Percentiles rank a stretch among this genome's conserved stretches.
Evolutionary conservation across 2,888 invertebrate genomes (phyloP).

Genomic region (Chalcis sispes): DNA sequence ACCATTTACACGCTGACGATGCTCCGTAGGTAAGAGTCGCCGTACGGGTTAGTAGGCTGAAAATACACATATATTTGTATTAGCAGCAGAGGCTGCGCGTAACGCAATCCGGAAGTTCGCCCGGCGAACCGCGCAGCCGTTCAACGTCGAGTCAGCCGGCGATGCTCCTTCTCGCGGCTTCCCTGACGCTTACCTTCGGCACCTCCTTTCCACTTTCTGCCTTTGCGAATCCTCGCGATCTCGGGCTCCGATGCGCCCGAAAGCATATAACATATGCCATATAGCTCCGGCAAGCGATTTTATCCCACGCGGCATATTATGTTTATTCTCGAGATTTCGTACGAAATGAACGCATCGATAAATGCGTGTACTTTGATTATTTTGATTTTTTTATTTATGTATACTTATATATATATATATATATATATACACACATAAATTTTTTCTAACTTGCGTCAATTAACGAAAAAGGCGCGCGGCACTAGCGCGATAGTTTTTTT

Average conservation of each 20-base stretch:
- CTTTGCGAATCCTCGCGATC: background rate
- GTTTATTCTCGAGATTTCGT: background rate
- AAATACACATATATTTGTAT: conserved; percentile 13
- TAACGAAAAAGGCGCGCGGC: too few species aligned
- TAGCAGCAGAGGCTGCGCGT: background rate
- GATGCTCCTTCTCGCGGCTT: conserved; percentile 40
- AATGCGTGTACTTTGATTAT: too few species aligned
- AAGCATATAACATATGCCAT: background rate
- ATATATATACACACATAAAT: too few species aligned
- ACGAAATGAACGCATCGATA: too few species aligned
- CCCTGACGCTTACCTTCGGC: conserved; percentile 68
- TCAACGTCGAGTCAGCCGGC: conserved; percentile 58
- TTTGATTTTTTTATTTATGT: too few species aligned
- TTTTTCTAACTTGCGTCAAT: too few species aligned
- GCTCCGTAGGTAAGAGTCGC: too few species aligned
- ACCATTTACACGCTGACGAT: too few species aligned
- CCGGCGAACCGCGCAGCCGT: conserved; percentile 58
- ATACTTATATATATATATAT: too few species aligned
- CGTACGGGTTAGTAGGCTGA: background rate
- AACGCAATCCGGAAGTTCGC: conserved; percentile 65
- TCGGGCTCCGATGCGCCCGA: background rate
- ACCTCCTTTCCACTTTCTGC: conserved; percentile 69
- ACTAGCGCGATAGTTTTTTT: too few species aligned
- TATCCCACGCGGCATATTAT: too few species aligned
- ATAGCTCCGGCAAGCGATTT: too few species aligned